Percentiles rank a stretch among this genome's conserved stretches.
Conservation (phyloP, 2,797 vertebrate species). For the Notamacropus eugenii region DNA sequence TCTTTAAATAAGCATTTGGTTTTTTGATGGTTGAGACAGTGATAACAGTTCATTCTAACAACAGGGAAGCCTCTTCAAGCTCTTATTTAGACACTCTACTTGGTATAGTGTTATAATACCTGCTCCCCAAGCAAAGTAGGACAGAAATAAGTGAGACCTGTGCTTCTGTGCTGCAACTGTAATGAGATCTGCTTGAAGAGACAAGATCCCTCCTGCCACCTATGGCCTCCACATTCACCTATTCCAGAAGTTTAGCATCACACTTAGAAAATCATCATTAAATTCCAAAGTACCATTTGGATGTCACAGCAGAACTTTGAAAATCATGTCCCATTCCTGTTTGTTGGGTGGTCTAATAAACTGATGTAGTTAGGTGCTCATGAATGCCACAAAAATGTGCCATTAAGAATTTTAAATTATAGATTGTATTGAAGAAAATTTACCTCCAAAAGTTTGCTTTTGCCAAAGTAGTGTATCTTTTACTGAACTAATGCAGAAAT, state of each 20-base stretch:
- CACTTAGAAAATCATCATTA: not conserved
- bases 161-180: not conserved
- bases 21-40: not conserved
- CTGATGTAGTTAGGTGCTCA: constrained; percentile 40
- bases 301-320: not conserved
- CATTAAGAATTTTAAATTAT: constrained; percentile 62
- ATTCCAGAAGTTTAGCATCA: not conserved
- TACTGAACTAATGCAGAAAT: constrained; percentile 71
- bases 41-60: constrained; percentile 16
- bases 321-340: constrained; percentile 2
- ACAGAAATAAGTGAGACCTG: not conserved
- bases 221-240: not conserved
- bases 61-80: not conserved
- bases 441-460: constrained; percentile 67
- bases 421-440: constrained; percentile 48
- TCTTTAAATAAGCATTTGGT: constrained; percentile 27
- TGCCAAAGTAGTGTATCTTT: constrained; percentile 62
- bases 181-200: not conserved
- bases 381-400: constrained; percentile 31
- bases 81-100: not conserved
- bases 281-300: not conserved
- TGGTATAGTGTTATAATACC: not conserved
- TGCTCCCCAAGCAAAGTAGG: not conserved
- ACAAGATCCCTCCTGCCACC: not conserved
- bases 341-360: not conserved